Evolutionary conservation across 2,888 invertebrate species (phyloP), one percentile per base, ranked within the genome.

Genomic region (Thymelicus sylvestris): DNA sequence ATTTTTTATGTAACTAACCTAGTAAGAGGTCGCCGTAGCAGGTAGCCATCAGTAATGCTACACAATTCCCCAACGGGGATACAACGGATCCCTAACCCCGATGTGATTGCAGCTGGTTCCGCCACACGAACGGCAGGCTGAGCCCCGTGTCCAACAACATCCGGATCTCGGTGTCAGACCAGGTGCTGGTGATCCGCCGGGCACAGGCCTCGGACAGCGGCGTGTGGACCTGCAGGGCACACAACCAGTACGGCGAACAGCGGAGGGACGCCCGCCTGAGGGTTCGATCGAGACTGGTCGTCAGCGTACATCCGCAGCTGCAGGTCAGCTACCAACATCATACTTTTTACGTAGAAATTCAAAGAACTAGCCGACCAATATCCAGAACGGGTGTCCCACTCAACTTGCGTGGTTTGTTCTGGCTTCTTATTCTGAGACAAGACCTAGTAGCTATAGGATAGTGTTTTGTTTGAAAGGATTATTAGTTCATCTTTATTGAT

Each of bases 221-320:
- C 6, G 91, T 95, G 70, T 97, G 97, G 94, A 95, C 95, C 50
- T 97, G 97, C 85, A 94, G 96, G 59, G 96, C 96, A 10, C 96
- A 95, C 84, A 97, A 97, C 88, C 94, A 95, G 81, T 95, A 95
- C 76, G 97, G 97, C 0, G 96, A 96, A 81, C 96, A 96, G 85
- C 89, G 96, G 50, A 91, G 95, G 31, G 95, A 96, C 78, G 95
- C 96, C 5, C 90, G 95, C 71, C 90, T 97, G 38, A 92, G 94
- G 24, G 96, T 97, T 48, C 95, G 95, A 38, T 95, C 96, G 63
- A 92, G 96, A 73, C 93, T 97, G 44, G 94, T 95, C 50, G 95
- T 95, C 31, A 95, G 94, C 73, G 95, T 96, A 31, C 94, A 95
- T 65, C 96, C 96, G 0, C 94, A 94, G 75, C 83, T 95, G 63